A percentile compares a stretch with the other conserved stretches of the same genome.
Evolutionary conservation across 2,113 vertebrate species (phyloP).

Genomic region (Anguilla rostrata): DNA sequence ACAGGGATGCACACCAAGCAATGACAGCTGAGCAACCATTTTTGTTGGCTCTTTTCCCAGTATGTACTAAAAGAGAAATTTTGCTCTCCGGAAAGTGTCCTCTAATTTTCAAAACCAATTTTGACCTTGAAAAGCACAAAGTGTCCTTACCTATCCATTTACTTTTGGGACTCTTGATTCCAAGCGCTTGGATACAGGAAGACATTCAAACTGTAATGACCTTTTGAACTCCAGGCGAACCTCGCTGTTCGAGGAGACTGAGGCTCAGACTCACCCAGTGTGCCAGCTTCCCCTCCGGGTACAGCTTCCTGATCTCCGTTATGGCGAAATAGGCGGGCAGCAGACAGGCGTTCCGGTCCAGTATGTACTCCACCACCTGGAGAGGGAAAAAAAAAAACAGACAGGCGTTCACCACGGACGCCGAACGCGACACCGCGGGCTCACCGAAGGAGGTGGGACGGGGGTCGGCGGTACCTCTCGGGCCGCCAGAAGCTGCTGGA

Average conservation of each 20-base stretch:
- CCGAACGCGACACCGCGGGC: background rate
- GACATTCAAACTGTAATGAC: background rate
- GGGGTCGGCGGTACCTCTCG: constrained; percentile 76
- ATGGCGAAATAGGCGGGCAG: constrained; percentile 95
- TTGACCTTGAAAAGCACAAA: no score
- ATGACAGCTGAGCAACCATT: no score
- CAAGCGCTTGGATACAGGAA: background rate
- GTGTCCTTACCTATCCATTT: no score
- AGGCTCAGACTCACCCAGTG: constrained; percentile 82
- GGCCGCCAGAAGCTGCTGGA: constrained; percentile 91
- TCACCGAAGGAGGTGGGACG: background rate
- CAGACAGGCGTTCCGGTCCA: constrained; percentile 95
- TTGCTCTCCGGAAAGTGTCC: no score
- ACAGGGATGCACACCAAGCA: no score
- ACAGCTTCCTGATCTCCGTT: constrained; percentile 94
- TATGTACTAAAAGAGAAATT: no score
- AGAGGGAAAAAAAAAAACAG: background rate
- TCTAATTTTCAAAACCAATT: no score
- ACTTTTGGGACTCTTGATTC: background rate
- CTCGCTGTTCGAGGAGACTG: background rate
- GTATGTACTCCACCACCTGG: constrained; percentile 96
- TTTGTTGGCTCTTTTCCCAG: no score
- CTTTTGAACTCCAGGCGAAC: background rate
- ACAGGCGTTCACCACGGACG: background rate
- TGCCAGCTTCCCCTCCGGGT: constrained; percentile 93